Evolutionary conservation across 2,797 vertebrate species (phyloP), one percentile per base, ranked within the genome.

Genomic region (Parauchenoglanis punctatus): DNA sequence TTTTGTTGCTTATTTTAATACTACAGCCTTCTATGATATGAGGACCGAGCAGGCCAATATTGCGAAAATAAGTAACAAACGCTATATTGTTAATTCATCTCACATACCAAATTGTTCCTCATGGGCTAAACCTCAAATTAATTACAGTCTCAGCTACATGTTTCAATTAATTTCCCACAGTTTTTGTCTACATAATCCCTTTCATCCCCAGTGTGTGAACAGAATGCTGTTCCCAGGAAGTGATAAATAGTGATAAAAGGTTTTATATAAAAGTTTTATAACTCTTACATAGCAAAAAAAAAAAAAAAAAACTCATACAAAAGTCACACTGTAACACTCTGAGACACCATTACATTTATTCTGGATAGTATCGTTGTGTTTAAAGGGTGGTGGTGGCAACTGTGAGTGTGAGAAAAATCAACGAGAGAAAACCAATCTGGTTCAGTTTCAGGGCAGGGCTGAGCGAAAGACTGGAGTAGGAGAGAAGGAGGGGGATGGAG

Each of bases 341-440:
- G 84, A 75, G 13, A 85, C 83, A 46, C 54, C 56, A 72, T 75
- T 80, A 80, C 44, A 56, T 72, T 84, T 80, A 23, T 77, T 85
- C 75, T 44, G n/a, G 20, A 46, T 63, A 85, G 88, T 82, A 84
- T 85, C 23, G 7, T 52, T 49, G 72, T 86, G 68, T 88, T 90
- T 88, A 82, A 87, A 90, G 84, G 87, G 83, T 85, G 83, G 52
- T 84, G 92, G 89, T 93, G 92, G 91, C 94, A 91, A 90, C 84
- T 91, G 31, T 56, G 91, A 95, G 94, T 96, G 95, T 96, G 95
- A 96, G 95, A 96, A 96, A 95, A 90, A 93, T 92, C 90, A 89
- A 85, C 82, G 11, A 88, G 88, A 93, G 93, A 94, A 95, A 94
- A 89, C 81, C 87, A 88, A 94, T 90, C 91, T 92, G 94, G 94